Percentiles rank a stretch among this genome's conserved stretches.
Conservation (phyloP, 1,140 invertebrate species). For the Drosophila ogumai region DNA sequence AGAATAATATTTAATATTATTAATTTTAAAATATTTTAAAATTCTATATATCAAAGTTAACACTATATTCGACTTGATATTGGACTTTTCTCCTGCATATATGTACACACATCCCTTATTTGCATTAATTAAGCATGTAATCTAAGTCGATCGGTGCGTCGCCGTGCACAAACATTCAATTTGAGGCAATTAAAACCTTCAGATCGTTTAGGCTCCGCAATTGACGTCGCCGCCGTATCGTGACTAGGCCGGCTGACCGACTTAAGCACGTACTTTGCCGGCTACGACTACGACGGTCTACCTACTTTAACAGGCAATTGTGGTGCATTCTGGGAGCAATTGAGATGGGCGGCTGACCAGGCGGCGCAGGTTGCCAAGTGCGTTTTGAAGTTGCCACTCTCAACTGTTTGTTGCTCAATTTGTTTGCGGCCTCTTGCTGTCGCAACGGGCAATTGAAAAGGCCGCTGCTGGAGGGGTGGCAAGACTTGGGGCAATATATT, state of each 20-base stretch:
- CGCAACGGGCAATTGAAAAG: conserved; percentile 31
- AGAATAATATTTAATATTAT: too few relatives aligned
- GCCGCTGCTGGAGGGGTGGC: background rate
- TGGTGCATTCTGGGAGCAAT: conserved; percentile 46
- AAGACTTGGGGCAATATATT: background rate
- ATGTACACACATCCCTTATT: conserved; percentile 4
- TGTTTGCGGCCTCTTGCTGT: conserved; percentile 54
- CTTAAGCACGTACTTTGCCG: conserved; percentile 71
- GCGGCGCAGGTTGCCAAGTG: conserved; percentile 45
- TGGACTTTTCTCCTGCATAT: background rate
- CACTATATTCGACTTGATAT: background rate
- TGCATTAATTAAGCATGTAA: conserved; percentile 70
- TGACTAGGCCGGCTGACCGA: conserved; percentile 48
- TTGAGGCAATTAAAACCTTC: conserved; percentile 81
- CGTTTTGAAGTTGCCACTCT: conserved; percentile 45
- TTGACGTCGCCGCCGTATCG: conserved; percentile 58
- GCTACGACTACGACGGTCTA: conserved; percentile 1
- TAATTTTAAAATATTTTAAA: too few relatives aligned
- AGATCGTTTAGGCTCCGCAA: conserved; percentile 73
- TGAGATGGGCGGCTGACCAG: conserved; percentile 32
- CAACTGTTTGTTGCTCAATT: conserved; percentile 47
- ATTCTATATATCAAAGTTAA: background rate
- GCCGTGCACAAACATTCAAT: conserved; percentile 74
- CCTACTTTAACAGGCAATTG: conserved; percentile 69
- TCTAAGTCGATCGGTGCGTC: conserved; percentile 67